phyloP scores from a whole-genome alignment of 2,113 vertebrate genomes.

The Trogon melanurus region DNA sequence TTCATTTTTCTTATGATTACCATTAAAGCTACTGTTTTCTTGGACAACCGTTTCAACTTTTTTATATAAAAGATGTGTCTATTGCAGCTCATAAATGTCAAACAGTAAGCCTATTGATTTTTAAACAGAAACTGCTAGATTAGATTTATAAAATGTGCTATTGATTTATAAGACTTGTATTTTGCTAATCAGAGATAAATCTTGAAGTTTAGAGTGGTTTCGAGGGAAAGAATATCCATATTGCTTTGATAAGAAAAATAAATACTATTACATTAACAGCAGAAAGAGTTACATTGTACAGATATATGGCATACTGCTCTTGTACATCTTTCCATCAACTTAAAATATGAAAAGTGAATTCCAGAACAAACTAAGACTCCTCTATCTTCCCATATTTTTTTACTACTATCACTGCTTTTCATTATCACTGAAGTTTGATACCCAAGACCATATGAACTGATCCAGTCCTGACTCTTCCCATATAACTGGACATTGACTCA shows the following conservation, averaged over 20 bases:
- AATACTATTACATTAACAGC: not conserved
- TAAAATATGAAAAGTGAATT: not conserved
- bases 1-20: not conserved
- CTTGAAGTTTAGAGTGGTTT: not conserved
- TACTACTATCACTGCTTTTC: not conserved
- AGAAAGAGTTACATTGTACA: not conserved
- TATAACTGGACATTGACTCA: not conserved
- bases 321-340: not conserved
- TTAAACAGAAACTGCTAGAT: not conserved
- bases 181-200: not conserved
- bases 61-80: not conserved
- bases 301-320: not conserved
- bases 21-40: not conserved
- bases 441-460: not conserved
- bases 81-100: not conserved
- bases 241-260: not conserved
- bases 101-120: not conserved
- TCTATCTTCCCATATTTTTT: not conserved
- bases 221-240: not conserved
- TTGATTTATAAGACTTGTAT: not conserved
- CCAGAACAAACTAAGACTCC: not conserved
- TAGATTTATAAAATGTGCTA: not conserved
- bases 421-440: not conserved
- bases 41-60: not conserved
- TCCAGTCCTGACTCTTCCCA: not conserved